Conservation (phyloP, 2,888 invertebrate genomes). For the Eupithecia centaureata region DNA sequence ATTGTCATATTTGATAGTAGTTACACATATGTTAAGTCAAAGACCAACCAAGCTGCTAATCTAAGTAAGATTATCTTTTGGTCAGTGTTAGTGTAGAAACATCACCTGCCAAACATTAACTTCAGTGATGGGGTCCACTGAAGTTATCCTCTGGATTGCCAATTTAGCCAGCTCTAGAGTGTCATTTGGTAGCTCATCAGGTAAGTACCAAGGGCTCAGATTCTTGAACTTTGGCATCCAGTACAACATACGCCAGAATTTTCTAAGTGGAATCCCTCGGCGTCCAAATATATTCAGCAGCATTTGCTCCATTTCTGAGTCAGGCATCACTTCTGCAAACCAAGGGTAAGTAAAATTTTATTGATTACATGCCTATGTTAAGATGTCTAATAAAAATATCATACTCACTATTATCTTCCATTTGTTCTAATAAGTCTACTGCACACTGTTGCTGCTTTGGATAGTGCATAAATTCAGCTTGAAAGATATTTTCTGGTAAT, state of each 20-base stretch:
- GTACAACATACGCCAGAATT: conserved; percentile 92
- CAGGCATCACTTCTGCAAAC: conserved; percentile 92
- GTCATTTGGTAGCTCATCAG: conserved; percentile 90
- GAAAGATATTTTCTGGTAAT: conserved; percentile 91
- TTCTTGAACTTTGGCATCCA: conserved; percentile 98
- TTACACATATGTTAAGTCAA: no score
- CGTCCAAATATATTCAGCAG: conserved; percentile 93
- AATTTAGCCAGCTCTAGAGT: conserved; percentile 90
- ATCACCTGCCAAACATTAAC: conserved; percentile 86
- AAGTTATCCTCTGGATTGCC: conserved; percentile 92
- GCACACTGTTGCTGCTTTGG: conserved; percentile 98
- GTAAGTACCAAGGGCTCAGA: conserved; percentile 93
- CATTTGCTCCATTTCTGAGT: conserved; percentile 93
- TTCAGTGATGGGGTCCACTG: conserved; percentile 89
- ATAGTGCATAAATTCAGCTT: conserved; percentile 96
- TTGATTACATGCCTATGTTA: background rate
- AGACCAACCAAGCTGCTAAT: background rate
- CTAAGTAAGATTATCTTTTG: background rate
- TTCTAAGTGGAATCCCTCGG: conserved; percentile 88
- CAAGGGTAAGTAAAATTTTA: conserved; percentile 27
- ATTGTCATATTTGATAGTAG: no score
- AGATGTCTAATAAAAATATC: background rate
- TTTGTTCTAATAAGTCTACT: conserved; percentile 94
- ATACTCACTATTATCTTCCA: conserved; percentile 93
- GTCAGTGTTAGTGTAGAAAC: conserved; percentile 11